These are phyloP conservation scores for Bufo bufo DNA, from an alignment of 2,113 vertebrate genomes.

Conservation along the genomic window DNA sequence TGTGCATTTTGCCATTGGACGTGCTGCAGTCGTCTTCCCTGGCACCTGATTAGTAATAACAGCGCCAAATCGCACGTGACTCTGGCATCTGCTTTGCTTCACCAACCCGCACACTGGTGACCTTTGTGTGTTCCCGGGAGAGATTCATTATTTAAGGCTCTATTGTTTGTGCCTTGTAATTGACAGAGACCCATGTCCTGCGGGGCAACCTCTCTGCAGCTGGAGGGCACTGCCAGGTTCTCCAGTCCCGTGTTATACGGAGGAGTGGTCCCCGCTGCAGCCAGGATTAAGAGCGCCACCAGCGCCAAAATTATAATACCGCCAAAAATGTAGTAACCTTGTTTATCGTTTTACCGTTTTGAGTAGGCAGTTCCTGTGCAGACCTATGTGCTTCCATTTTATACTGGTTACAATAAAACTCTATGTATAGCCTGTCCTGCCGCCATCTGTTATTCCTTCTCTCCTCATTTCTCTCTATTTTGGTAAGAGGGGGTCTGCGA, in stretches of 20 bases:
- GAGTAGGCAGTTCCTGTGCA: too few species aligned
- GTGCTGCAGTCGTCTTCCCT: neutral
- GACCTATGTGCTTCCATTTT: too few species aligned
- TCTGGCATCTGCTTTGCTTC: neutral
- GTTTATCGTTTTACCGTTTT: too few species aligned
- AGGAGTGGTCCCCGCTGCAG: neutral
- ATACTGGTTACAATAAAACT: too few species aligned
- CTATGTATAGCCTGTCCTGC: too few species aligned
- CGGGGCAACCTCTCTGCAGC: neutral
- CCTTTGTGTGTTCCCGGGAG: neutral
- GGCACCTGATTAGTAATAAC: constrained; percentile 1
- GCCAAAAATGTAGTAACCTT: too few species aligned
- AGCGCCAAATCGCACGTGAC: neutral
- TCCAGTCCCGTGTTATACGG: neutral
- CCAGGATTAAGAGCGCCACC: too few species aligned
- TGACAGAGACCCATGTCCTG: neutral
- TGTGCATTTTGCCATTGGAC: neutral
- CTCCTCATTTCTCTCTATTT: too few species aligned
- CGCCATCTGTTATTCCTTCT: too few species aligned
- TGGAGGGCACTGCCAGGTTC: neutral
- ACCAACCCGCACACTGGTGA: neutral
- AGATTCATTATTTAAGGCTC: constrained; percentile 5
- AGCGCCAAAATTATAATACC: too few species aligned
- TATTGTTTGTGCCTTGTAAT: neutral
- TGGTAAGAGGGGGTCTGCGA: too few species aligned